Evolutionary conservation across 2,113 vertebrate genomes (phyloP), one percentile per base, ranked within the genome.

Genomic region (Delphinus delphis): DNA sequence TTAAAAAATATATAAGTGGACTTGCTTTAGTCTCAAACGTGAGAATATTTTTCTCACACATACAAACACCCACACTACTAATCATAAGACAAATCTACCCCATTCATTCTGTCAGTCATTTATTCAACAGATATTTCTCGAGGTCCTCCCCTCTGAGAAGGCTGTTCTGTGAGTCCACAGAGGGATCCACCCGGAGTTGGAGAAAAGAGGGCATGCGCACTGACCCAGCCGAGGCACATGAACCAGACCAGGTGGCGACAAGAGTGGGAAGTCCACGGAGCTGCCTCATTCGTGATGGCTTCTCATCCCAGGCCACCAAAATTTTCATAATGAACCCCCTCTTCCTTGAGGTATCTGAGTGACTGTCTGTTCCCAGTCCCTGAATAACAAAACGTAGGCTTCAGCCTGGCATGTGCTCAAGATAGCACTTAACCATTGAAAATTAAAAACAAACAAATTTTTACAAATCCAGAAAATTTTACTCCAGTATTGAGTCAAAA

Each of bases 331-430:
- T n/a, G 28, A 92, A 82, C 9, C 23, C 23, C 26, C 0, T 90
- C 77, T 97, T 53, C 15, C 74, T 93, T 60, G 5, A 79, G 33
- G 17, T 79, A 67, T 67, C 79, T 95, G 36, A 88, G 25, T 62
- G 20, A 62, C 4, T 90, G 62, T 82, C 63, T 80, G 11, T 77
- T 74, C n/a, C 33, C 7, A 89, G 26, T 74, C 17, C n/a, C 50
- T 47, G 60, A 86, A 85, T 88, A 44, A 82, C 50, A 93, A 97
- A 98, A 70, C 6, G 1, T 14, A 70, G 55, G 92, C 82, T 93
- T 97, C 53, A 67, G 88, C 80, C 5, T 76, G n/a, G 85, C 67
- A 92, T 9, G 47, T 86, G 28, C 44, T 96, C 63, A 80, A 89
- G 50, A 95, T 0, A 83, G 65, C 58, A 97, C 90, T 13, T 67